These are phyloP conservation scores for Limnephilus lunatus DNA, from an alignment of 2,888 invertebrate genomes.

Conservation along the genomic window DNA sequence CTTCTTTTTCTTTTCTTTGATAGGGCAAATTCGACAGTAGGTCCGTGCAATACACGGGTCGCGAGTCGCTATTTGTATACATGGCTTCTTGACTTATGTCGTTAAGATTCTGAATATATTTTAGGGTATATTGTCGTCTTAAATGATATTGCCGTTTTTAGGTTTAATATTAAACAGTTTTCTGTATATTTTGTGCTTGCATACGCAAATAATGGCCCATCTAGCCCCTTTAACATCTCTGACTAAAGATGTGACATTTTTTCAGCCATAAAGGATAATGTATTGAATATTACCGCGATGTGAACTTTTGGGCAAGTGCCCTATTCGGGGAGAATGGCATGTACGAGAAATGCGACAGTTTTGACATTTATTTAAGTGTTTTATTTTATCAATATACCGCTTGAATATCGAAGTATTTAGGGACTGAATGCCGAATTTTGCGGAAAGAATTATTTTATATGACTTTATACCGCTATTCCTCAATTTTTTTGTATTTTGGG, in stretches of 20 bases:
- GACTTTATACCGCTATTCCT: not conserved
- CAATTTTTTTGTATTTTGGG: no score
- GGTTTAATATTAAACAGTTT: no score
- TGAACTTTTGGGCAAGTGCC: not conserved
- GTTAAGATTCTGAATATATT: no score
- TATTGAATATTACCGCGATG: not conserved
- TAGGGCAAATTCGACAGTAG: no score
- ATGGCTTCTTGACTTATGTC: no score
- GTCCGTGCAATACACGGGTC: no score
- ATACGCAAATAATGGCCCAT: not conserved
- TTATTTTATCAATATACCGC: not conserved
- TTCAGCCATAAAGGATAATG: conserved; percentile 12
- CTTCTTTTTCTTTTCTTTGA: no score
- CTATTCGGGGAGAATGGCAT: not conserved
- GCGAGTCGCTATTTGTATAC: no score
- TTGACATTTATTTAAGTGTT: conserved; percentile 15
- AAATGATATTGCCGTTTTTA: no score
- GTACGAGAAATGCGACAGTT: conserved; percentile 21
- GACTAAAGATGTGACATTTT: conserved; percentile 21
- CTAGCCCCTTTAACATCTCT: not conserved
- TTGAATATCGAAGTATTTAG: not conserved
- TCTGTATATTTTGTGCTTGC: no score
- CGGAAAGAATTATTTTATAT: not conserved
- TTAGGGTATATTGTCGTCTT: no score
- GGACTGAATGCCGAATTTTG: not conserved